Evolutionary conservation across 2,797 vertebrate species (phyloP).

Genomic region (Schizopygopsis malacanthus): DNA sequence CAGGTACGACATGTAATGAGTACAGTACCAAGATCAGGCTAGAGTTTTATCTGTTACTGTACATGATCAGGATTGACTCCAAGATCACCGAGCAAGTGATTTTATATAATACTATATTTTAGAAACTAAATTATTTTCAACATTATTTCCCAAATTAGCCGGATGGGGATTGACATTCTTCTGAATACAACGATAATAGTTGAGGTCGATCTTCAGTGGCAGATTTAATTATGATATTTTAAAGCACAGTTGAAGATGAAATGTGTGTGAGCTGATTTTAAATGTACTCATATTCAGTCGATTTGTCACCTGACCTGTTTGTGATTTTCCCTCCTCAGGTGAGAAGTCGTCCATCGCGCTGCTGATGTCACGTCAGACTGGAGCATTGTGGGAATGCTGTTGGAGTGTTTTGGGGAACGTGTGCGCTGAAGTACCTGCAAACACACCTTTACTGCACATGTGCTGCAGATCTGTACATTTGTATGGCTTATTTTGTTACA

Average conservation of each 20-base stretch:
- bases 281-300: not conserved
- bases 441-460: conserved; percentile 74
- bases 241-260: not conserved
- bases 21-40: not conserved
- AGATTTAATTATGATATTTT: not conserved
- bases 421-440: conserved; percentile 89
- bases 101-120: not conserved
- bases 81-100: not conserved
- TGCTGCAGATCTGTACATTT: conserved; percentile 81
- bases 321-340: conserved; percentile 65
- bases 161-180: not conserved
- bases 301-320: not conserved
- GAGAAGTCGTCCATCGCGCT: conserved; percentile 46
- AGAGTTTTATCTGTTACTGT: not conserved
- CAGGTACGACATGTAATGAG: not conserved
- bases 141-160: not conserved
- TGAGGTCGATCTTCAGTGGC: not conserved
- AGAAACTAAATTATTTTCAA: not conserved
- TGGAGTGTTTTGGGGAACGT: conserved; percentile 62
- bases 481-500: conserved; percentile 84
- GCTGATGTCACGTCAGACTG: conserved; percentile 57
- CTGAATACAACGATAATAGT: not conserved
- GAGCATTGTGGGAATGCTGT: conserved; percentile 44
- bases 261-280: not conserved
- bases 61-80: not conserved